phyloP scores from a whole-genome alignment of 2,113 vertebrate species.

The Labeo catla region DNA sequence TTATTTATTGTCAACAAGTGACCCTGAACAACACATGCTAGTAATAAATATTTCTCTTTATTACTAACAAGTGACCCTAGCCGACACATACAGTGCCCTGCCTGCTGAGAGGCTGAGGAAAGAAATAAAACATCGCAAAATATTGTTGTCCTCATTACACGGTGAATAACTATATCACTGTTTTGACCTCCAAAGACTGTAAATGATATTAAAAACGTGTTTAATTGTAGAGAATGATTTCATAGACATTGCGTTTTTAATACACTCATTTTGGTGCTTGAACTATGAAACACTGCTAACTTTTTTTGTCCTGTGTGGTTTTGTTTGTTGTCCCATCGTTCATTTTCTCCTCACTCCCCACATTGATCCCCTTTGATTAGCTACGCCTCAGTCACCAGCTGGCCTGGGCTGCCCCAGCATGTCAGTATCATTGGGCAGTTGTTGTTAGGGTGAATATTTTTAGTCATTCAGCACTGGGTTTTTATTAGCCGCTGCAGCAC shows the following conservation, averaged over 20 bases:
- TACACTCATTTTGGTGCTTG: background rate
- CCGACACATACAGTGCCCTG: background rate
- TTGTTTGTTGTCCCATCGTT: background rate
- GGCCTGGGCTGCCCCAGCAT: slow-evolving; percentile 55
- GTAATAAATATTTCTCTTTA: background rate
- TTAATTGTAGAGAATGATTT: background rate
- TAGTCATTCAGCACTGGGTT: slow-evolving; percentile 68
- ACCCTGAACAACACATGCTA: too few relatives aligned
- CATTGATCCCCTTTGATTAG: slow-evolving; percentile 35
- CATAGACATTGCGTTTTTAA: background rate
- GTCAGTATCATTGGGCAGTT: slow-evolving; percentile 62
- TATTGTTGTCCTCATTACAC: background rate
- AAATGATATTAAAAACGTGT: background rate
- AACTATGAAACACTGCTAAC: background rate
- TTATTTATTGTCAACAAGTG: background rate
- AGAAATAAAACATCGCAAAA: background rate
- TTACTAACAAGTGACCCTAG: background rate
- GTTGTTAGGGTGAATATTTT: slow-evolving; percentile 72
- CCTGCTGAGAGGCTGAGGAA: background rate
- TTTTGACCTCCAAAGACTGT: background rate
- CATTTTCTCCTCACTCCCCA: background rate
- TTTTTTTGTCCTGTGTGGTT: background rate
- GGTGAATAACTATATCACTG: background rate
- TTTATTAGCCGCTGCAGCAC: slow-evolving; percentile 68
- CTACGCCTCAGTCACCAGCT: slow-evolving; percentile 60